phyloP scores from a whole-genome alignment of 1,140 invertebrate species.

The Cydia amplana region DNA sequence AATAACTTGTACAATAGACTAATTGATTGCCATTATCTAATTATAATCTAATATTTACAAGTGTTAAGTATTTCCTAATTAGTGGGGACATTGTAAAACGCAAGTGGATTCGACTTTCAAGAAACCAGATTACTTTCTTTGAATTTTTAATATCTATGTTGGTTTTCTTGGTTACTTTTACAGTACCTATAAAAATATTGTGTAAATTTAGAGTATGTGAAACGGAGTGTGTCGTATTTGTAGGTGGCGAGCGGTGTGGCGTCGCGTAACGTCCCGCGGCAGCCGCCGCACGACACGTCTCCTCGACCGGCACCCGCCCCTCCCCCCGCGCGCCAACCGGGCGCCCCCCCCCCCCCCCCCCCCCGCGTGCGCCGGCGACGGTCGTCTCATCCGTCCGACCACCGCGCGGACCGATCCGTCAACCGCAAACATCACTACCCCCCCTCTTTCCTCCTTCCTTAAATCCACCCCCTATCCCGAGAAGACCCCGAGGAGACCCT shows the following conservation, averaged over 20 bases:
- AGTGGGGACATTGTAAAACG: too few species aligned
- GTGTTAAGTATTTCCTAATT: too few species aligned
- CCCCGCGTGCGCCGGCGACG: slow-evolving; percentile 42
- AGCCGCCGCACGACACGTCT: slow-evolving; percentile 37
- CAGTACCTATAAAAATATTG: not conserved
- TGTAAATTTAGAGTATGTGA: not conserved
- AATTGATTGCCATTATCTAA: too few species aligned
- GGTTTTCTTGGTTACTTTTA: not conserved
- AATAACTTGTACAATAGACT: too few species aligned
- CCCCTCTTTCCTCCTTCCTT: slow-evolving; percentile 40
- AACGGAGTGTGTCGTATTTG: not conserved
- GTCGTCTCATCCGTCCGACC: slow-evolving; percentile 61
- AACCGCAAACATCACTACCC: slow-evolving; percentile 55
- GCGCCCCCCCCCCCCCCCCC: slow-evolving; percentile 51
- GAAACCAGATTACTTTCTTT: too few species aligned
- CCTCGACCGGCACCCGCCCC: slow-evolving; percentile 38
- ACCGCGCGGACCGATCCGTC: slow-evolving; percentile 61
- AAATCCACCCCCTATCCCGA: slow-evolving; percentile 43
- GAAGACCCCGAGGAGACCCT: slow-evolving; percentile 40
- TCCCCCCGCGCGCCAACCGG: slow-evolving; percentile 47
- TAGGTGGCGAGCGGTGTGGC: slow-evolving; percentile 77
- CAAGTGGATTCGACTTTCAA: too few species aligned
- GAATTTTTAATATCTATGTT: not conserved
- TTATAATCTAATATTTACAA: too few species aligned
- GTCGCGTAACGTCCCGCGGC: slow-evolving; percentile 58